These are phyloP conservation scores for Hyla sarda DNA, from an alignment of 2,113 vertebrate genomes.

Conservation along the genomic window DNA sequence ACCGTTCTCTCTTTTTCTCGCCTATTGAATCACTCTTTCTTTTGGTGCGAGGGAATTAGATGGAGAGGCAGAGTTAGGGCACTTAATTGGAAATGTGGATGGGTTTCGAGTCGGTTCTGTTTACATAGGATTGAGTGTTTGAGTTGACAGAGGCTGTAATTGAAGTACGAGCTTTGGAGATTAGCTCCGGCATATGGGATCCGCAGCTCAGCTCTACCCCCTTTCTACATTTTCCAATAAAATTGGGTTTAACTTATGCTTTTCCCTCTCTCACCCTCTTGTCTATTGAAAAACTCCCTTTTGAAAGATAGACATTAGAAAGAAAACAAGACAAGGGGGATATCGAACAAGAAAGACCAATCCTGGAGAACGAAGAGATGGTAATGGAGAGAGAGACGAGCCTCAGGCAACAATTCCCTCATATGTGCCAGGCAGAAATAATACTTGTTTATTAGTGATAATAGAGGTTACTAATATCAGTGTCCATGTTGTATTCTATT, in stretches of 20 bases:
- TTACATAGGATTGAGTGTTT: constrained; percentile 75
- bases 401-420: not conserved
- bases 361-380: constrained; percentile 8
- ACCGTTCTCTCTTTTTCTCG: constrained; percentile 31
- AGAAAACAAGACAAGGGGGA: constrained; percentile 12
- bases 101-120: constrained; percentile 78
- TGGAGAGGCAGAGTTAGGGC: constrained; percentile 75
- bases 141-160: constrained; percentile 77
- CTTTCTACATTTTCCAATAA: constrained; percentile 81
- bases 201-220: constrained; percentile 72
- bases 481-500: not conserved
- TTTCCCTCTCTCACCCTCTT: constrained; percentile 59
- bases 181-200: constrained; percentile 81
- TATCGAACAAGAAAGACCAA: constrained; percentile 20
- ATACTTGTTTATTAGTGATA: not conserved
- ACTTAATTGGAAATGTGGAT: constrained; percentile 82
- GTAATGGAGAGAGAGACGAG: not conserved
- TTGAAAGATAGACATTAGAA: constrained; percentile 57
- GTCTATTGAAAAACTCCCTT: constrained; percentile 56
- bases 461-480: not conserved
- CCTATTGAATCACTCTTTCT: constrained; percentile 66
- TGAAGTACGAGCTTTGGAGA: constrained; percentile 81
- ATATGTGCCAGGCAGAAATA: not conserved
- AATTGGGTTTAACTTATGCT: constrained; percentile 67
- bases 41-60: constrained; percentile 74